Evolutionary conservation across 2,113 vertebrate species (phyloP), one percentile per base, ranked within the genome.

Genomic region (Erinaceus europaeus): DNA sequence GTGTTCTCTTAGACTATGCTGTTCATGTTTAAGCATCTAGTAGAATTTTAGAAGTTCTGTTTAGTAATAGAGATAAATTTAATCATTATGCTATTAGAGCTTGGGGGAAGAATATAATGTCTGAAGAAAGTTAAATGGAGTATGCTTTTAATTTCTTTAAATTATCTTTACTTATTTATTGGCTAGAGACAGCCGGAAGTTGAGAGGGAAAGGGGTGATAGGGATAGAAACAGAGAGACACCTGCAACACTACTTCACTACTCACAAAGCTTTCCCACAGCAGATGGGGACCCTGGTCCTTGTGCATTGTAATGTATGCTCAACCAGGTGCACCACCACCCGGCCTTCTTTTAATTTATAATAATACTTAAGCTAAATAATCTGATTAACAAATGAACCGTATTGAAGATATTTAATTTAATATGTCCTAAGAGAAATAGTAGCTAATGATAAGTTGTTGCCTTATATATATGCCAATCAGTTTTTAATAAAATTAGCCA

Each of bases 1-100:
- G n/a, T n/a, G n/a, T n/a, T n/a, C n/a, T n/a, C n/a, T 2, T 10
- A 57, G 20, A 1, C 8, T 29, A 5, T 85, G n/a, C n/a, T n/a
- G 55, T 92, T 78, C 46, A 78, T 92, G 13, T 88, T 77, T 81
- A 91, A 91, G 18, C 9, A 55, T 53, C 15, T 34, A 59, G 27
- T 46, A 59, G 83, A 50, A 3, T 80, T 89, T 77, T 76, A 55
- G 50, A 55, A 80, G 40, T 42, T 79, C 25, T 62, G 3, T 46
- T 81, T 29, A 80, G 52, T 42, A 46, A 80, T 79, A 65, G 36
- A 86, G 38, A 48, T 80, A 36, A 90, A 84, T 76, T 2, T 6
- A 86, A 40, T 65, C 72, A 90, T 9, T 18, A 20, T 15, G 27
- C 40, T 65, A 42, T 0, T 25, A 11, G 59, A 36, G 32, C 23